Conservation (phyloP, 2,888 invertebrate genomes). For the Terebella lapidaria region DNA sequence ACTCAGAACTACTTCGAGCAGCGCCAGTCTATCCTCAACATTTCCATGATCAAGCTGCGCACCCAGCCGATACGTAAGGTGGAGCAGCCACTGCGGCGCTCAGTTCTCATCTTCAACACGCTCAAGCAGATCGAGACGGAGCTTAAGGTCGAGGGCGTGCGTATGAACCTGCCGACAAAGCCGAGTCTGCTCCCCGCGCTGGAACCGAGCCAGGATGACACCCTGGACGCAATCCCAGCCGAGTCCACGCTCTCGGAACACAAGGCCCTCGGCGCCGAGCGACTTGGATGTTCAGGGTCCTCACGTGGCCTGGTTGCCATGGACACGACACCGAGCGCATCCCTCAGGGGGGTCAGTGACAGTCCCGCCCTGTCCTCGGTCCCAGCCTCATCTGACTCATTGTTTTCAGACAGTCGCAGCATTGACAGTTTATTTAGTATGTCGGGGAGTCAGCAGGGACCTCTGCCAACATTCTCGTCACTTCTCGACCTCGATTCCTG, state of each 20-base stretch:
- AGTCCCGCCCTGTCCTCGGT: not conserved
- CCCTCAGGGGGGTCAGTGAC: not conserved
- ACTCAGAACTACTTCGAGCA: conserved; percentile 47
- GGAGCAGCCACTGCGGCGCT: conserved; percentile 81
- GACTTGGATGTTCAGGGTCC: no score
- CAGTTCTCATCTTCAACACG: conserved; percentile 90
- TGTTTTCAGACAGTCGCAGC: not conserved
- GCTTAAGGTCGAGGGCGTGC: conserved; percentile 60
- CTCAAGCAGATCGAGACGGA: conserved; percentile 77
- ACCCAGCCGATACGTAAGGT: conserved; percentile 56
- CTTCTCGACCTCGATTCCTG: not conserved
- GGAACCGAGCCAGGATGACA: conserved; percentile 6
- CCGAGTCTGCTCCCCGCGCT: conserved; percentile 27
- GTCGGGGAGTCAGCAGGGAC: not conserved
- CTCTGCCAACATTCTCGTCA: not conserved
- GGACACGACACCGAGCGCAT: not conserved
- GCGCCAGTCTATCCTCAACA: conserved; percentile 81
- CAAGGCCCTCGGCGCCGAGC: not conserved
- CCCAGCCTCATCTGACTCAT: not conserved
- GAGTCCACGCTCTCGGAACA: not conserved
- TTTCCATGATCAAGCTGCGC: conserved; percentile 83
- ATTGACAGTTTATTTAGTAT: not conserved
- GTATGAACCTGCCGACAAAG: conserved; percentile 23
- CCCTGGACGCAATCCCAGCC: conserved; percentile 10
- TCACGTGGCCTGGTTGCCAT: not conserved